Conservation (phyloP, 2,888 invertebrate genomes). For the Aspidapion aeneum region DNA sequence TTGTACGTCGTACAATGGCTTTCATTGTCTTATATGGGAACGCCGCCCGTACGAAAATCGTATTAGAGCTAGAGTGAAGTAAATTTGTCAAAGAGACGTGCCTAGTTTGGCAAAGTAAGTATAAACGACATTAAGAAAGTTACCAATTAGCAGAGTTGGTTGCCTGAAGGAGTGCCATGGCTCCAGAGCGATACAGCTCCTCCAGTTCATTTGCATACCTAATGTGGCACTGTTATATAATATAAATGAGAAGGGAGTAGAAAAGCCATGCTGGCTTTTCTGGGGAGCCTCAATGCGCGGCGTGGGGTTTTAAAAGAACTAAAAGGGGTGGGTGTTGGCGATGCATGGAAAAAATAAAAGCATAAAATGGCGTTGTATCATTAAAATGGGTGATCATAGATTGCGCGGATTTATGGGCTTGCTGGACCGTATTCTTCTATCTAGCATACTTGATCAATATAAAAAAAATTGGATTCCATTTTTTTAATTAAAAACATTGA, state of each 20-base stretch:
- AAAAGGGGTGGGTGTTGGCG: background rate
- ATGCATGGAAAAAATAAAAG: no score
- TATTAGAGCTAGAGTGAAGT: conserved; percentile 44
- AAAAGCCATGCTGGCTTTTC: background rate
- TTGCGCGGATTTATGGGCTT: no score
- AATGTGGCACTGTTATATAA: conserved; percentile 48
- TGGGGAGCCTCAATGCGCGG: no score
- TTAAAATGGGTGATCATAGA: no score
- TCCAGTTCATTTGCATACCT: conserved; percentile 48
- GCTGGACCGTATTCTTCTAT: no score
- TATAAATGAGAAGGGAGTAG: conserved; percentile 39
- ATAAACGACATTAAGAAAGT: conserved; percentile 51
- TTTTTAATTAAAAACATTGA: no score
- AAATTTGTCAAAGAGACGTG: conserved; percentile 50
- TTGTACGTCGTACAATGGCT: background rate
- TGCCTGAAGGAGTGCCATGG: conserved; percentile 41
- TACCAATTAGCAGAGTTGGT: conserved; percentile 50
- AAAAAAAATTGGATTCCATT: no score
- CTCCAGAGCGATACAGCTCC: conserved; percentile 20
- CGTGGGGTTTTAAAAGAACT: background rate
- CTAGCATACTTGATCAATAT: no score
- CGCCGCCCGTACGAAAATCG: conserved; percentile 34
- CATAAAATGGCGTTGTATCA: no score
- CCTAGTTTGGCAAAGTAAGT: conserved; percentile 49
- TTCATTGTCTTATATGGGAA: background rate